Conservation (phyloP, 1,140 invertebrate species). For the Halictus rubicundus region DNA sequence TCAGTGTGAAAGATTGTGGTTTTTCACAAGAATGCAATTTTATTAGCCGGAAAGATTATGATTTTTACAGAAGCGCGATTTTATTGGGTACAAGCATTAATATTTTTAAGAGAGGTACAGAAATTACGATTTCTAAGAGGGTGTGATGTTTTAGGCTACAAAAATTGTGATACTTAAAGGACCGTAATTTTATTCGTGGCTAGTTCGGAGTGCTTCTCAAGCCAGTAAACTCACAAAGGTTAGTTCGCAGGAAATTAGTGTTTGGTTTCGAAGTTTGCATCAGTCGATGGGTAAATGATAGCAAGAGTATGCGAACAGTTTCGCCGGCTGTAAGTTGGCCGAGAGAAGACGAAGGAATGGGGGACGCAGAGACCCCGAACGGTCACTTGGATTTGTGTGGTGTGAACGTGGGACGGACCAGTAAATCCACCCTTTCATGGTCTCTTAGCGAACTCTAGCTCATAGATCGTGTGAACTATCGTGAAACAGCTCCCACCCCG, state of each 20-base stretch:
- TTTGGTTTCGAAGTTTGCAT: constrained; percentile 1
- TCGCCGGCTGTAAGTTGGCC: constrained; percentile 69
- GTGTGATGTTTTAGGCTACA: too few relatives aligned
- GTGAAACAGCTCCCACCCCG: constrained; percentile 71
- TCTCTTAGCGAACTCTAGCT: constrained; percentile 78
- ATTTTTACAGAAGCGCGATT: too few relatives aligned
- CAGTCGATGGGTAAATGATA: constrained; percentile 28
- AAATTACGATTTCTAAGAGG: too few relatives aligned
- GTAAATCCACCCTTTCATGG: constrained; percentile 79
- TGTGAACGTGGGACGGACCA: constrained; percentile 77
- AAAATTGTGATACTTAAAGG: too few relatives aligned
- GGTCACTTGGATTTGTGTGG: constrained; percentile 80
- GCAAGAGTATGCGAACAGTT: constrained; percentile 60
- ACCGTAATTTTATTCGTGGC: too few relatives aligned
- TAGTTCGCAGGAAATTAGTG: background rate
- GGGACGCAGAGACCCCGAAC: constrained; percentile 43
- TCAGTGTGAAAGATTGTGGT: too few relatives aligned
- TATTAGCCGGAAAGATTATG: too few relatives aligned
- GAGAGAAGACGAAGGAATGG: constrained; percentile 52
- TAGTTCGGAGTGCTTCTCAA: too few relatives aligned
- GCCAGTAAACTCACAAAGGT: too few relatives aligned
- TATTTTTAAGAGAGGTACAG: too few relatives aligned
- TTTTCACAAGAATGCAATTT: too few relatives aligned
- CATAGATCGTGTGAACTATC: constrained; percentile 79
- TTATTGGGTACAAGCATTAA: too few relatives aligned